A percentile compares a stretch with the other conserved stretches of the same genome.
Evolutionary conservation across 1,140 invertebrate species (phyloP).

Genomic region (Atta cephalotes): DNA sequence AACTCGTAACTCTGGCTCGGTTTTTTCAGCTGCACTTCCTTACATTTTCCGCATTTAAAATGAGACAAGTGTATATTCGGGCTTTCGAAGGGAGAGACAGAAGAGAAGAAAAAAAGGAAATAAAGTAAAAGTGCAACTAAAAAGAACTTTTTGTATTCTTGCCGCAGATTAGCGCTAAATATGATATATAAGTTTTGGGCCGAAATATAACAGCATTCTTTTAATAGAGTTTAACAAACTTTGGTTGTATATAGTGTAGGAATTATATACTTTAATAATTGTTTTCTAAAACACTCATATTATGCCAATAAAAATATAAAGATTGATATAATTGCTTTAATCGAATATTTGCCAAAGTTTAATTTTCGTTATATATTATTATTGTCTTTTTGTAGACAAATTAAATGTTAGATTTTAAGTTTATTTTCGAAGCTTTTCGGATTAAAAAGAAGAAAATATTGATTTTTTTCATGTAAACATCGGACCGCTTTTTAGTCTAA

Average conservation of each 20-base stretch:
- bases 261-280: neutral
- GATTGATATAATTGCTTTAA: neutral
- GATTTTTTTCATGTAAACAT: neutral
- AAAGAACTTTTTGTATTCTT: slow-evolving; percentile 39
- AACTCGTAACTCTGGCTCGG: slow-evolving; percentile 36
- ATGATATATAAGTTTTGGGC: slow-evolving; percentile 25
- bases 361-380: neutral
- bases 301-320: slow-evolving; percentile 16
- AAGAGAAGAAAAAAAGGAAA: slow-evolving; percentile 6
- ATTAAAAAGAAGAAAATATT: neutral
- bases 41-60: slow-evolving; percentile 65
- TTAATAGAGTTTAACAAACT: neutral
- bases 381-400: neutral
- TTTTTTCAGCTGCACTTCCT: slow-evolving; percentile 34
- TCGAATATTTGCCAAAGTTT: neutral
- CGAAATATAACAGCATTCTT: slow-evolving; percentile 3
- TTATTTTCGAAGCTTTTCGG: neutral
- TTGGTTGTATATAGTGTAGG: neutral
- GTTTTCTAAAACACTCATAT: neutral
- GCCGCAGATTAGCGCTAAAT: slow-evolving; percentile 51
- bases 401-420: neutral
- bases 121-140: slow-evolving; percentile 57
- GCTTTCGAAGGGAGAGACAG: neutral
- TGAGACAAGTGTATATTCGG: slow-evolving; percentile 55
- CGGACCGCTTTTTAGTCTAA: neutral